A percentile compares a stretch with the other conserved stretches of the same genome.
Evolutionary conservation across 2,113 vertebrate species (phyloP).

Genomic region (Grus americana): DNA sequence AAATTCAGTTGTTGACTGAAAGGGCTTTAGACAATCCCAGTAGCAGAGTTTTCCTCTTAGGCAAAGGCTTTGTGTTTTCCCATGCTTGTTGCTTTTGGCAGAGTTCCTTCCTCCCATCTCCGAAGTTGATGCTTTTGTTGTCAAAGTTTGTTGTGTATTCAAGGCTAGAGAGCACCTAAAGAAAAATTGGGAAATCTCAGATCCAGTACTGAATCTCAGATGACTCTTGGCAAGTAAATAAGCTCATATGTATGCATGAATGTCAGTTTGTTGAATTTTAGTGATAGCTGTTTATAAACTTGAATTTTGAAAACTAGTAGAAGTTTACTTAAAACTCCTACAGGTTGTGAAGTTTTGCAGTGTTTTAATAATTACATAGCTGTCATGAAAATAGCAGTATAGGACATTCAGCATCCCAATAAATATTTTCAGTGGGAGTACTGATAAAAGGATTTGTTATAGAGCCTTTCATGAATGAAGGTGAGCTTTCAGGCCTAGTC

Average conservation of each 20-base stretch:
- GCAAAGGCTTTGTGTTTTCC: not conserved
- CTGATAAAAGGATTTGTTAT: not conserved
- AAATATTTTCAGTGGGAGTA: not conserved
- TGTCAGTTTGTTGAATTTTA: not conserved
- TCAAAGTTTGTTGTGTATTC: not conserved
- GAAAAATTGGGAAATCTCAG: not conserved
- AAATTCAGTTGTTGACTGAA: not conserved
- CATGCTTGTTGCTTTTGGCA: slow-evolving; percentile 20
- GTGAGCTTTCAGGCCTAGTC: not conserved
- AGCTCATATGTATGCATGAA: not conserved
- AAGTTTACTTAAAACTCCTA: not conserved
- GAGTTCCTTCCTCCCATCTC: not conserved
- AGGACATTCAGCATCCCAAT: not conserved
- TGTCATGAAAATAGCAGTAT: not conserved
- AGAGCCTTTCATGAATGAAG: not conserved
- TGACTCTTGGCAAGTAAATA: not conserved
- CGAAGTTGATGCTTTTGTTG: not conserved
- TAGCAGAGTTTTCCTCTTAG: not conserved
- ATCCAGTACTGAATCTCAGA: not conserved
- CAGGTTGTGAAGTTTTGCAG: not conserved
- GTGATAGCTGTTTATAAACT: not conserved
- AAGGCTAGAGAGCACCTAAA: not conserved
- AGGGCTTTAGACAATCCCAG: not conserved
- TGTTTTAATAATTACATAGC: not conserved
- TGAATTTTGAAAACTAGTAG: not conserved